phyloP scores from a whole-genome alignment of 1,140 invertebrate species.

The Thereuonema tuberculata region DNA sequence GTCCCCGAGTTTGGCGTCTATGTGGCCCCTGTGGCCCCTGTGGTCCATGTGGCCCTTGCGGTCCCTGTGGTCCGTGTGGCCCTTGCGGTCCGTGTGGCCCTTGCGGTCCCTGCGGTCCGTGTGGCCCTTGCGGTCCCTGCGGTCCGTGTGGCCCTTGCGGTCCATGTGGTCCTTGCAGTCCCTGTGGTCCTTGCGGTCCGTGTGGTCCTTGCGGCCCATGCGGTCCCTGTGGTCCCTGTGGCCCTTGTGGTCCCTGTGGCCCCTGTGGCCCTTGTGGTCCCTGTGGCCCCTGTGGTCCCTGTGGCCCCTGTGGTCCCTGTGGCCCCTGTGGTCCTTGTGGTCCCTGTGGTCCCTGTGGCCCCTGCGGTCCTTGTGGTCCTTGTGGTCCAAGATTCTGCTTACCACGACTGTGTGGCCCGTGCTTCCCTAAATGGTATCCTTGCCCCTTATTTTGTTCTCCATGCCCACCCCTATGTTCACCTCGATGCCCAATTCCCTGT shows the following conservation, averaged over 20 bases:
- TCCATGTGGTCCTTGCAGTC: constrained; percentile 1
- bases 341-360: background rate
- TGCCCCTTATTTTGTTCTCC: too few relatives aligned
- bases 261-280: background rate
- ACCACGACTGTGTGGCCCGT: background rate
- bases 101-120: background rate
- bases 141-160: background rate
- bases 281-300: background rate
- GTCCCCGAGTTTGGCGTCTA: background rate
- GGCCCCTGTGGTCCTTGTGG: background rate
- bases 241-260: background rate
- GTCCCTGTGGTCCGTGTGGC: background rate
- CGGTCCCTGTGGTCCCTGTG: background rate
- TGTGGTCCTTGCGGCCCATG: background rate
- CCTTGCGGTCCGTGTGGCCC: background rate
- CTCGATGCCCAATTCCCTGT: background rate
- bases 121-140: background rate
- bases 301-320: background rate
- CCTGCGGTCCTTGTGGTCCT: background rate
- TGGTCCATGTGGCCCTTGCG: background rate
- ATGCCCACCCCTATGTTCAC: background rate
- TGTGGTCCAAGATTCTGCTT: too few relatives aligned
- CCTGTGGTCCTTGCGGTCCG: background rate
- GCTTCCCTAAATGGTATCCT: too few relatives aligned
- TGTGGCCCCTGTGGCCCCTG: background rate